A percentile compares a stretch with the other conserved stretches of the same genome.
These are phyloP conservation scores for Octonoba sinensis DNA, from an alignment of 2,888 invertebrate genomes.

Conservation along the genomic window DNA sequence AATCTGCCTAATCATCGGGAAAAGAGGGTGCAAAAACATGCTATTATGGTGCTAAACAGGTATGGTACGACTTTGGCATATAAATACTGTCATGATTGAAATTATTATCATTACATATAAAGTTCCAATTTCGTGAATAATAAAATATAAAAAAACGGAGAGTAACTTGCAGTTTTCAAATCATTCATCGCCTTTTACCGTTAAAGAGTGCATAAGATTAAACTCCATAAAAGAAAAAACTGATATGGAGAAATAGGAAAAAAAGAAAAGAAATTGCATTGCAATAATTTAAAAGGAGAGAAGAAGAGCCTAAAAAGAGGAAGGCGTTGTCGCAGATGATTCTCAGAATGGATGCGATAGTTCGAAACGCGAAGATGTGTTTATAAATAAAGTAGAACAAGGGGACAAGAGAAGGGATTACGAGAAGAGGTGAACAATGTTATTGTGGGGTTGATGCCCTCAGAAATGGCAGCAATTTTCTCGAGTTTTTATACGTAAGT, in stretches of 20 bases:
- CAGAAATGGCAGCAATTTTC: constrained; percentile 34
- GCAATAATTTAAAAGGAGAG: constrained; percentile 31
- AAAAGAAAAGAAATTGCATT: background rate
- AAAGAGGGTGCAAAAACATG: too few relatives aligned
- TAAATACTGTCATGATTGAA: too few relatives aligned
- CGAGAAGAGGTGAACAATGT: background rate
- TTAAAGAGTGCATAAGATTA: background rate
- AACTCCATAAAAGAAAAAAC: too few relatives aligned
- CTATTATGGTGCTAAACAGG: too few relatives aligned
- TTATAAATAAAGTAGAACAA: constrained; percentile 2
- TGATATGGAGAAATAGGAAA: background rate
- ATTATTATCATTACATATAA: too few relatives aligned
- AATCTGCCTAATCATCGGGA: too few relatives aligned
- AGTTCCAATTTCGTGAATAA: too few relatives aligned
- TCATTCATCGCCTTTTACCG: constrained; percentile 9
- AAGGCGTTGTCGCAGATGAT: constrained; percentile 25
- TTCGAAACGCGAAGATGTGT: background rate
- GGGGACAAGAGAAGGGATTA: constrained; percentile 5
- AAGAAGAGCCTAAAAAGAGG: constrained; percentile 25
- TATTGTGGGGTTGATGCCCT: constrained; percentile 39
- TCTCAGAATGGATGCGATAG: background rate
- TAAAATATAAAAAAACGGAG: too few relatives aligned
- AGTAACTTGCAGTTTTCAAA: too few relatives aligned
- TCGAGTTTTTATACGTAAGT: constrained; percentile 5
- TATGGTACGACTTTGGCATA: too few relatives aligned